A percentile compares a stretch with the other conserved stretches of the same genome.
phyloP scores from a whole-genome alignment of 2,888 invertebrate species.

The Rambutsinella grinnellia region DNA sequence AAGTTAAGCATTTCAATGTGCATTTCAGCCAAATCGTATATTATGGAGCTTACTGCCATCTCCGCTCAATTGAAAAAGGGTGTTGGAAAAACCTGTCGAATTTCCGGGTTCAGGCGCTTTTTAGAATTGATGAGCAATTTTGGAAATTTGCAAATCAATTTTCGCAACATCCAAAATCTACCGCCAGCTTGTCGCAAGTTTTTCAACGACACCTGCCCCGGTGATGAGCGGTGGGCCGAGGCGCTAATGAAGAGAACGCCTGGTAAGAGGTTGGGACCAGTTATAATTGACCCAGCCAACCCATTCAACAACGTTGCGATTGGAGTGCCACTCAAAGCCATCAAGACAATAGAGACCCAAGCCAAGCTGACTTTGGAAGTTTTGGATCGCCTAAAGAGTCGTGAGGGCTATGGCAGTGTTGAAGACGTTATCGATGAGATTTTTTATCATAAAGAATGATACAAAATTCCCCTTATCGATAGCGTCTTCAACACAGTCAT shows the following conservation, averaged over 20 bases:
- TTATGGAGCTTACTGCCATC: conserved; percentile 11
- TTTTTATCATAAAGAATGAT: conserved; percentile 24
- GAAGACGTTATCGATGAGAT: conserved; percentile 31
- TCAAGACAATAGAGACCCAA: not conserved
- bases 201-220: not conserved
- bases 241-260: not conserved
- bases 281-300: conserved; percentile 15
- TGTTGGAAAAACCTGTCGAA: not conserved
- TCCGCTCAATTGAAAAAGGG: not conserved
- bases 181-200: not conserved
- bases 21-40: not conserved
- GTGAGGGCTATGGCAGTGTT: conserved; percentile 2
- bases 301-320: conserved; percentile 17
- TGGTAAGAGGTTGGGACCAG: not conserved
- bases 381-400: not conserved
- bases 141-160: not conserved
- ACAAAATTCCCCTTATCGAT: conserved; percentile 15
- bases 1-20: no score
- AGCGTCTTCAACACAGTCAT: conserved; percentile 10
- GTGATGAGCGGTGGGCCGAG: not conserved
- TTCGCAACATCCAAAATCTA: not conserved
- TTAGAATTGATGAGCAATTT: conserved; percentile 1
- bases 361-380: conserved; percentile 16
- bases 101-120: conserved; percentile 4
- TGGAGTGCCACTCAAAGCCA: not conserved